Evolutionary conservation across 2,888 invertebrate genomes (phyloP).

Genomic region (Philhelius pedissequus): DNA sequence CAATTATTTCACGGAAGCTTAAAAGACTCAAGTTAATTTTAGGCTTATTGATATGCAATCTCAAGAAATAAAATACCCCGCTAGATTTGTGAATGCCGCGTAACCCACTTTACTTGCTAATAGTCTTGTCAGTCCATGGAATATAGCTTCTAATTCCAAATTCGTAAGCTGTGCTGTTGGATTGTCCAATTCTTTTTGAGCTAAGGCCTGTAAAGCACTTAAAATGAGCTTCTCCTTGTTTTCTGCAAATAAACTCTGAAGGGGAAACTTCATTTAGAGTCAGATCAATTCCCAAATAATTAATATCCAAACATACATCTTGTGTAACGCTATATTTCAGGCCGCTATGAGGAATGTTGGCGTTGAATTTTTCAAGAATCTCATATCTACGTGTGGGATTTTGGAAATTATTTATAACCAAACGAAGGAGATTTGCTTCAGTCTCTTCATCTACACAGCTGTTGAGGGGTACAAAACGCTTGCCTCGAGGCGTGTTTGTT

Average conservation of each 20-base stretch:
- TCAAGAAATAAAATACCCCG: slow-evolving; percentile 82
- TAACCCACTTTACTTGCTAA: slow-evolving; percentile 99
- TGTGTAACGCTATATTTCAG: slow-evolving; percentile 96
- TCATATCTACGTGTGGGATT: slow-evolving; percentile 83
- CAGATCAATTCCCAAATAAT: neutral
- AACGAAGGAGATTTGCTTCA: slow-evolving; percentile 87
- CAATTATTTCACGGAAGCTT: slow-evolving; percentile 96
- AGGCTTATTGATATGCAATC: neutral
- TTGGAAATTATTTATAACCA: slow-evolving; percentile 82
- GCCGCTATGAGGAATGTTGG: slow-evolving; percentile 98
- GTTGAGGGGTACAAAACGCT: slow-evolving; percentile 92
- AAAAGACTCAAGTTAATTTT: neutral
- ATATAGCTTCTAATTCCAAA: slow-evolving; percentile 93
- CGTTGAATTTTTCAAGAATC: slow-evolving; percentile 96
- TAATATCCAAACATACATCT: slow-evolving; percentile 85
- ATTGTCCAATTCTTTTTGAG: slow-evolving; percentile 85
- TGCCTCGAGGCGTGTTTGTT: slow-evolving; percentile 89
- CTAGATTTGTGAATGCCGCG: slow-evolving; percentile 93
- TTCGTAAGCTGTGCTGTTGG: slow-evolving; percentile 81
- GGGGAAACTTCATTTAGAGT: slow-evolving; percentile 69
- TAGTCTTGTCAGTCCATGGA: slow-evolving; percentile 94
- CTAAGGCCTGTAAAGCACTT: slow-evolving; percentile 91
- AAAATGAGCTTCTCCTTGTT: slow-evolving; percentile 98
- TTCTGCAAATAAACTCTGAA: slow-evolving; percentile 96
- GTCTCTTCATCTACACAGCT: slow-evolving; percentile 97